A percentile compares a stretch with the other conserved stretches of the same genome.
Conservation (phyloP, 1,140 invertebrate genomes). For the Cotesia vestalis region DNA sequence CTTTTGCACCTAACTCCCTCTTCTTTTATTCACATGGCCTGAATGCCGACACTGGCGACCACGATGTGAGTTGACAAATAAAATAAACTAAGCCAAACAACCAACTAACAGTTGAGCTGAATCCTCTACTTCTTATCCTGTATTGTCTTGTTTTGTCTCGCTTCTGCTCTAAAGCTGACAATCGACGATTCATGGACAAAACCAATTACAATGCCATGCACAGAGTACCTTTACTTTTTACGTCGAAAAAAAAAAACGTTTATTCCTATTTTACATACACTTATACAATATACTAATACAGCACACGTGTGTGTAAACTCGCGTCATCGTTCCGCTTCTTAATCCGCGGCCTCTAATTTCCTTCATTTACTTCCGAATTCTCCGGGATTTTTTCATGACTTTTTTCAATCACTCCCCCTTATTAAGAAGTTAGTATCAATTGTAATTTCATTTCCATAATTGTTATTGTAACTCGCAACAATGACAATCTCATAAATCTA, state of each 20-base stretch:
- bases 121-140: too few species aligned
- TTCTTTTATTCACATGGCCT: background rate
- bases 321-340: conserved; percentile 1
- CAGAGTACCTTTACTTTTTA: conserved; percentile 12
- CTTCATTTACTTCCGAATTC: conserved; percentile 15
- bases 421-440: background rate
- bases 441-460: background rate
- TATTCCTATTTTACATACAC: background rate
- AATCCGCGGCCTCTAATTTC: conserved; percentile 10
- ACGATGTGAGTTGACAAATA: background rate
- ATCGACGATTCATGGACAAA: conserved; percentile 29
- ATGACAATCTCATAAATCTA: too few species aligned
- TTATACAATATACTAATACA: too few species aligned
- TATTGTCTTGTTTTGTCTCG: too few species aligned
- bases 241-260: background rate
- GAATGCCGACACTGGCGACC: background rate
- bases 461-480: too few species aligned
- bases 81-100: background rate
- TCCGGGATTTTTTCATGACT: background rate
- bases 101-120: too few species aligned
- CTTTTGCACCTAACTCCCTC: conserved; percentile 19
- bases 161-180: background rate
- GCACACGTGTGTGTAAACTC: too few species aligned
- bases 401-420: background rate
- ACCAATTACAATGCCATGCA: conserved; percentile 33